phyloP scores from a whole-genome alignment of 2,888 invertebrate species.

The Pseudococcus viburni region DNA sequence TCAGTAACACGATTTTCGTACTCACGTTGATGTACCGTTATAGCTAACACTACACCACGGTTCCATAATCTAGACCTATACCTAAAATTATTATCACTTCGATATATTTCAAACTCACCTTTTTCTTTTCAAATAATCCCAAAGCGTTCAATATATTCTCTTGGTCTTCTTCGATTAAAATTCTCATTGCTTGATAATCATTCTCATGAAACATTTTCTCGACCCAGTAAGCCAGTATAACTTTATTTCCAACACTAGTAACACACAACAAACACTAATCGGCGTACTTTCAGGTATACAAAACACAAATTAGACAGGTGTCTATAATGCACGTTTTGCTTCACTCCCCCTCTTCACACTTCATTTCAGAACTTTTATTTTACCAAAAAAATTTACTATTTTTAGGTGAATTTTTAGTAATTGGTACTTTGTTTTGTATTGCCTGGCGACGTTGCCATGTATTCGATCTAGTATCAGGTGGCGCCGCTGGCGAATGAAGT shows the following conservation, averaged over 20 bases:
- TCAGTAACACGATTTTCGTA: not conserved
- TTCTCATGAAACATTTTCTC: not conserved
- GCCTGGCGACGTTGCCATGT: not conserved
- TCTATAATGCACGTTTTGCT: conserved; percentile 51
- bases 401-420: not conserved
- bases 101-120: not conserved
- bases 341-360: conserved; percentile 46
- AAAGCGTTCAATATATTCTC: conserved; percentile 40
- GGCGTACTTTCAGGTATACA: conserved; percentile 9
- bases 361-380: conserved; percentile 31
- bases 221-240: not conserved
- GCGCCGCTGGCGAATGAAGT: conserved; percentile 2
- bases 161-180: conserved; percentile 33
- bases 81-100: not conserved
- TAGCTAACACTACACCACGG: not conserved
- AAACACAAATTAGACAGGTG: conserved; percentile 50
- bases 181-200: conserved; percentile 34
- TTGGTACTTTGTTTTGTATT: not conserved
- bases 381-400: not conserved
- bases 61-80: not conserved
- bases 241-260: not conserved
- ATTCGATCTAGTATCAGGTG: no score
- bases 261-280: conserved; percentile 34
- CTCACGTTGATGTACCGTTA: not conserved
- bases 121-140: conserved; percentile 50